Base-by-base conservation (phyloP, 2,797 vertebrate species). In the Phoxinus dragarum region DNA sequence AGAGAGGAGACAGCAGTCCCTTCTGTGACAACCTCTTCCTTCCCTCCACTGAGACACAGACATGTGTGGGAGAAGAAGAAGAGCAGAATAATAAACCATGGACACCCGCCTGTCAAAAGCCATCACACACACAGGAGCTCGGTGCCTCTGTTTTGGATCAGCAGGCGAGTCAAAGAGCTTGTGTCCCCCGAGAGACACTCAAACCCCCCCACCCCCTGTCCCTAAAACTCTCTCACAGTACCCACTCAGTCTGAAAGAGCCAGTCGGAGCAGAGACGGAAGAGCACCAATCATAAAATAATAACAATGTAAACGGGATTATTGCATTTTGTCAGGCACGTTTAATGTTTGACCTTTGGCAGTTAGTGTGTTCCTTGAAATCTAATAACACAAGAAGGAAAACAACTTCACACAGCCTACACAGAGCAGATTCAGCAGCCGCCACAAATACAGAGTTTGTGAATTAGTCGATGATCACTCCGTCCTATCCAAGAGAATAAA, bases 71-170 rank as follows among this genome's bases (percentile, higher is more conserved):
- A 77, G 73, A 68, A 38, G 47, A 23, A 36, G 52, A 74, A 47
- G 72, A 67, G 81, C 38, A 12, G n/a, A 34, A 78, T 77, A 31
- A 71, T 78, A 71, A 61, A 61, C n/a, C 40, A 40, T 21, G 38
- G 74, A 84, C 66, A 84, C 75, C 75, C 12, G 75, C 49, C 66
- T 78, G 75, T 78, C 83, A 71, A 42, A 78, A 71, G 67, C 21
- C 75, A 78, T 78, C 83, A 84, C 66, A 79, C 36, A 84, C 78
- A 69, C 49, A 78, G 74, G 14, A 71, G 66, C 83, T 10, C 1
- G 61, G 17, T 3, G 66, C 49, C 21, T 71, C 49, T 78, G 75
- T 69, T 84, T 84, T 78, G 66, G 66, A 78, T 84, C 83, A 84
- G 66, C 34, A 84, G 49, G 38, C n/a, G 49, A 77, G 73, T 76